Conservation (phyloP, 2,888 invertebrate species). For the Cordilura impudica region DNA sequence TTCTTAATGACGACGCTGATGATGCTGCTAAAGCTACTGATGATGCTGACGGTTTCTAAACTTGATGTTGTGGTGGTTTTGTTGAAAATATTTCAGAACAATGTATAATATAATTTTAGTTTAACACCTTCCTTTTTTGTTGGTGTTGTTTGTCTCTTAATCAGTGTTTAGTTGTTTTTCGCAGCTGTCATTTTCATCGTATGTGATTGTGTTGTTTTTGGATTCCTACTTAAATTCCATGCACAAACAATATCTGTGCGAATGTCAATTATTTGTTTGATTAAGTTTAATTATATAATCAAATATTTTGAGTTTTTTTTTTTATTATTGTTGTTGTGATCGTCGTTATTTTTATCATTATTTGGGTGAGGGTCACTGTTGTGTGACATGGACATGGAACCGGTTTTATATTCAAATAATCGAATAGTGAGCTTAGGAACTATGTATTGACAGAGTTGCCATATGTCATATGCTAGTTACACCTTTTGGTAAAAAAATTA, state of each 20-base stretch:
- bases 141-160: background rate
- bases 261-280: constrained; percentile 59
- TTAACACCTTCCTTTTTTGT: constrained; percentile 54
- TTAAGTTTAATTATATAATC: constrained; percentile 61
- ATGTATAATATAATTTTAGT: constrained; percentile 24
- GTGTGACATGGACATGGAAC: constrained; percentile 8
- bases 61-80: constrained; percentile 51
- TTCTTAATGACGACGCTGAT: background rate
- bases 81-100: constrained; percentile 48
- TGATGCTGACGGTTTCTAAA: constrained; percentile 67
- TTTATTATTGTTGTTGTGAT: background rate
- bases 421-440: no score
- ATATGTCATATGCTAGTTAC: no score
- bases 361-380: constrained; percentile 60
- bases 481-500: no score
- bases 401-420: background rate
- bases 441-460: no score
- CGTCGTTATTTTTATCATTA: constrained; percentile 21
- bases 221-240: background rate
- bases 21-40: background rate
- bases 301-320: constrained; percentile 37
- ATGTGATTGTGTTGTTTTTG: background rate
- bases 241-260: constrained; percentile 38
- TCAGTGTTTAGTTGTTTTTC: constrained; percentile 1
- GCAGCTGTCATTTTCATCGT: constrained; percentile 5